Conservation (phyloP, 1,140 invertebrate genomes). For the Drosophila repletoides region DNA sequence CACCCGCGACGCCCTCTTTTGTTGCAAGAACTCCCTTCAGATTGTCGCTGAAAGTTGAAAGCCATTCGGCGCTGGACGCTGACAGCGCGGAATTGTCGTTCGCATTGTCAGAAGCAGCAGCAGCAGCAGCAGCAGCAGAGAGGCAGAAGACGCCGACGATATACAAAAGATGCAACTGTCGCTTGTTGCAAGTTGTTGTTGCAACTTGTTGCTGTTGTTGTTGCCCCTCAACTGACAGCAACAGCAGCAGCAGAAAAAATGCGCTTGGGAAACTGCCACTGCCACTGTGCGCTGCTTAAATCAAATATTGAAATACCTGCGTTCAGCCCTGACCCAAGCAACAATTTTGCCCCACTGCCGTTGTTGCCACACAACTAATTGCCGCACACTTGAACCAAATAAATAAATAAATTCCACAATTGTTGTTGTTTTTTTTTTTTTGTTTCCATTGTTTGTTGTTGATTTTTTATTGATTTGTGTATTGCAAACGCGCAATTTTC, state of each 20-base stretch:
- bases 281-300: constrained; percentile 72
- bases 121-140: constrained; percentile 4
- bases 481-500: constrained; percentile 47
- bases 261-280: constrained; percentile 69
- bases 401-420: constrained; percentile 63
- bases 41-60: constrained; percentile 75
- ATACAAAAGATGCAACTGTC: constrained; percentile 79
- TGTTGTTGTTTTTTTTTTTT: constrained; percentile 33
- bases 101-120: constrained; percentile 64
- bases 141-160: constrained; percentile 51
- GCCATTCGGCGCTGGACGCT: constrained; percentile 61
- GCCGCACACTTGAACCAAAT: constrained; percentile 62
- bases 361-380: constrained; percentile 49
- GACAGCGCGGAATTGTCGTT: constrained; percentile 79
- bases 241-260: constrained; percentile 58
- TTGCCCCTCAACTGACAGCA: constrained; percentile 47
- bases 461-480: constrained; percentile 64
- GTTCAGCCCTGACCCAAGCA: constrained; percentile 49
- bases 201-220: constrained; percentile 16
- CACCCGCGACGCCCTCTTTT: background rate
- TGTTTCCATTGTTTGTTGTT: constrained; percentile 40
- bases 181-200: too few relatives aligned
- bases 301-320: constrained; percentile 74
- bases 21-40: background rate
- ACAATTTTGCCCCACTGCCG: constrained; percentile 1